Conservation (phyloP, 1,140 invertebrate species). For the Hylaeus volcanicus region DNA sequence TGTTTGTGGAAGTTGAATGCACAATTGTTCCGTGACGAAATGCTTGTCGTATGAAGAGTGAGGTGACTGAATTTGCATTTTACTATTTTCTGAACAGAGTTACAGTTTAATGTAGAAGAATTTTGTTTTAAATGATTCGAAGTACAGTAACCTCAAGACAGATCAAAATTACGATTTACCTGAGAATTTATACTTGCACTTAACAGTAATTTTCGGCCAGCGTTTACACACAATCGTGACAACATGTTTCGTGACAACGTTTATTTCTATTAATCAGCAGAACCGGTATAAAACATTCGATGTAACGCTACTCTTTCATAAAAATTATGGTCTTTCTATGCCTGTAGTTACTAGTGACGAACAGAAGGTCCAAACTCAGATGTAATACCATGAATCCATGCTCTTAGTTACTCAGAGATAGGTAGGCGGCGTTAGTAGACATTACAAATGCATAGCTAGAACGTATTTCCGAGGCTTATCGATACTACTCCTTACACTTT, state of each 20-base stretch:
- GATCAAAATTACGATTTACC: conserved; percentile 21
- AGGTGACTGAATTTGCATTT: conserved; percentile 44
- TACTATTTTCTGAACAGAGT: conserved; percentile 31
- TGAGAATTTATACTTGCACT: conserved; percentile 6
- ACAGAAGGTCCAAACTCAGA: too few relatives aligned
- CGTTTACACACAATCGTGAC: not conserved
- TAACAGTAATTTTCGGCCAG: conserved; percentile 2
- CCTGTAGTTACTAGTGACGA: too few relatives aligned
- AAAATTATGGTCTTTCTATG: not conserved
- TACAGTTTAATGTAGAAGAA: not conserved
- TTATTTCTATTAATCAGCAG: not conserved
- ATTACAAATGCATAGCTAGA: too few relatives aligned
- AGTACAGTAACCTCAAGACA: not conserved
- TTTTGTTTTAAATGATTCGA: not conserved
- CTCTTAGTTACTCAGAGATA: too few relatives aligned
- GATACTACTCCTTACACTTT: too few relatives aligned
- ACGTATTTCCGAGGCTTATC: too few relatives aligned
- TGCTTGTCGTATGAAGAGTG: not conserved
- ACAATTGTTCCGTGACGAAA: not conserved
- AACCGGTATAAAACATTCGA: not conserved
- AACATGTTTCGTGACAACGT: conserved; percentile 44
- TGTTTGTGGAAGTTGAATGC: conserved; percentile 1
- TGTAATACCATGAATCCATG: too few relatives aligned
- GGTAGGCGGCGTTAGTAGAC: too few relatives aligned
- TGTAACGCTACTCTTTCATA: not conserved